Evolutionary conservation across 2,113 vertebrate genomes (phyloP).

Genomic region (Vimba vimba): DNA sequence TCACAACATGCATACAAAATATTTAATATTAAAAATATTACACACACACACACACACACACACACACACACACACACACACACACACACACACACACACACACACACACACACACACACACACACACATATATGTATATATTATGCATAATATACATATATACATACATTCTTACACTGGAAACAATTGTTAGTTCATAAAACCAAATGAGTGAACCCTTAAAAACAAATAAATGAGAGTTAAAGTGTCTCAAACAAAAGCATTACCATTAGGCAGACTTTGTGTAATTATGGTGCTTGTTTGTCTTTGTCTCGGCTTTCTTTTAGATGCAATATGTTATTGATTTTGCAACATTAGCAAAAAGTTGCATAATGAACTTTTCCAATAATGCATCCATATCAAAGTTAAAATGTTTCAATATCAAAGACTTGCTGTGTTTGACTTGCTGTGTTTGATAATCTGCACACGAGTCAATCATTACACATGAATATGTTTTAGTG

Average conservation of each 20-base stretch:
- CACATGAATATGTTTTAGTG: slow-evolving; percentile 15
- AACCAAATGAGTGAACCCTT: background rate
- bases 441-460: background rate
- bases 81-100: too few species aligned
- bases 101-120: too few species aligned
- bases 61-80: too few species aligned
- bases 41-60: too few species aligned
- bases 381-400: background rate
- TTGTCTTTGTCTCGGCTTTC: background rate
- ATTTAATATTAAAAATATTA: too few species aligned
- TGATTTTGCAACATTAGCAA: slow-evolving; percentile 2
- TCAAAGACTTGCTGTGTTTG: slow-evolving; percentile 4
- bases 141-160: too few species aligned
- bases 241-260: background rate
- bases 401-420: background rate
- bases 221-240: background rate
- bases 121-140: too few species aligned
- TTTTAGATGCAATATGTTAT: background rate
- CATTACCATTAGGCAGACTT: background rate
- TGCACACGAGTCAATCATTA: background rate
- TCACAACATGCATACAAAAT: too few species aligned
- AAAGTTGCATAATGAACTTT: background rate
- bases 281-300: background rate
- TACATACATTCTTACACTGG: too few species aligned
- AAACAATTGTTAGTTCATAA: too few species aligned